These are phyloP conservation scores for Maniola hyperantus DNA, from an alignment of 2,888 invertebrate species.

Conservation along the genomic window DNA sequence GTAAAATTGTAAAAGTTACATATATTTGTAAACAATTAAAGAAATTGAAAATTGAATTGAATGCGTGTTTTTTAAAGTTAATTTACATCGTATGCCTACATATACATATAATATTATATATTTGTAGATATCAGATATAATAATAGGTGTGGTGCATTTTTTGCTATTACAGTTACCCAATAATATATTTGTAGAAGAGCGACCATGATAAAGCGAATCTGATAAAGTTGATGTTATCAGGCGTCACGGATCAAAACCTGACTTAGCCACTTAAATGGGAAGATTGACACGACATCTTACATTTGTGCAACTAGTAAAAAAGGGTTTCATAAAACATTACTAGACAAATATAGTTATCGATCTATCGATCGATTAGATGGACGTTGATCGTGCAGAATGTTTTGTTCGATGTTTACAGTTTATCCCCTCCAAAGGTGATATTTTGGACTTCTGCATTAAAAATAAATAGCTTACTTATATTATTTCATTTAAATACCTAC, in stretches of 20 bases:
- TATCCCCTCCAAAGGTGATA: not conserved
- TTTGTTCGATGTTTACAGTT: not conserved
- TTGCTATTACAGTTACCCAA: constrained; percentile 17
- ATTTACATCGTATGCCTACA: no score
- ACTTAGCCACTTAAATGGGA: constrained; percentile 34
- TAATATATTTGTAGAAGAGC: constrained; percentile 36
- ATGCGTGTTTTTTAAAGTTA: no score
- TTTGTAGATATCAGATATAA: not conserved
- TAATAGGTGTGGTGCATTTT: constrained; percentile 16
- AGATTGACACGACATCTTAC: constrained; percentile 38
- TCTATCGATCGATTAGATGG: constrained; percentile 20
- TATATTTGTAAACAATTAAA: no score
- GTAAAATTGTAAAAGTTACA: no score
- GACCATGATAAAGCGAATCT: constrained; percentile 30
- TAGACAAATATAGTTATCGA: constrained; percentile 17
- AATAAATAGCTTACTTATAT: not conserved
- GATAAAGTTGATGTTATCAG: constrained; percentile 35
- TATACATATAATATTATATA: not conserved
- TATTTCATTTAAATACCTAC: not conserved
- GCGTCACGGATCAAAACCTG: constrained; percentile 34
- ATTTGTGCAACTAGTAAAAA: constrained; percentile 31
- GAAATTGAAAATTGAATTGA: no score
- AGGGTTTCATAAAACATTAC: constrained; percentile 28
- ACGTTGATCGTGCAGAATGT: constrained; percentile 17
- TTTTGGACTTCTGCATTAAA: not conserved